Evolutionary conservation across 1,140 invertebrate genomes (phyloP), one percentile per base, ranked within the genome.

Genomic region (Orchesella cincta): DNA sequence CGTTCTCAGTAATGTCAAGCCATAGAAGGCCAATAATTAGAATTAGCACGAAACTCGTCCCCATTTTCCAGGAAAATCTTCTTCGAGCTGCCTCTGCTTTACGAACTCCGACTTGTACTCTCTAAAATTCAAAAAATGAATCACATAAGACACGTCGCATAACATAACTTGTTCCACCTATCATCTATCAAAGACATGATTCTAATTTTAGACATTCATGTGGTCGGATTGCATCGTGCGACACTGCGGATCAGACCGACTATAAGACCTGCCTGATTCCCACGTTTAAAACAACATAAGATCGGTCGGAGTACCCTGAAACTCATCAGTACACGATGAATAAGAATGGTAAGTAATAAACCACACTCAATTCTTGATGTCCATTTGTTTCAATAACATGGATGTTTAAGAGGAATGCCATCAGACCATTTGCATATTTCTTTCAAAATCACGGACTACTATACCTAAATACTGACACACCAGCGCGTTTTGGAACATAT

Each of bases 1-100:
- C 81, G 54, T 82, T 80, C 73, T 82, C 81, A n/a, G 75, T 76
- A 34, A 82, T 46, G 29, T 82, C 81, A n/a, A 82, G 46, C 75
- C 78, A 82, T 0, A 82, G 16, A 26, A 82, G 46, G 20, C 79
- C 79, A 18, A 64, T 36, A 31, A 82, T 78, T 14, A 71, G 36
- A 18, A 80, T 51, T 20, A 82, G n/a, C 14, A 82, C 5, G 28
- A 82, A 29, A 51, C 51, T 51, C 8, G 67, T 74, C 14, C 73
- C 76, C 78, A 79, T 78, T 74, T 80, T 80, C 81, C 81, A 82
- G 23, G 78, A 80, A 72, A 82, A 78, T 57, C 79, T 35, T 62
- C 28, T n/a, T 54, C 75, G 51, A 31, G 76, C 64, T 46, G 77
- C 78, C 33, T 78, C 75, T n/a, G 78, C 74, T 72, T 62, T 64